Base-by-base conservation (phyloP, 2,888 invertebrate species). In the Bembecia ichneumoniformis region DNA sequence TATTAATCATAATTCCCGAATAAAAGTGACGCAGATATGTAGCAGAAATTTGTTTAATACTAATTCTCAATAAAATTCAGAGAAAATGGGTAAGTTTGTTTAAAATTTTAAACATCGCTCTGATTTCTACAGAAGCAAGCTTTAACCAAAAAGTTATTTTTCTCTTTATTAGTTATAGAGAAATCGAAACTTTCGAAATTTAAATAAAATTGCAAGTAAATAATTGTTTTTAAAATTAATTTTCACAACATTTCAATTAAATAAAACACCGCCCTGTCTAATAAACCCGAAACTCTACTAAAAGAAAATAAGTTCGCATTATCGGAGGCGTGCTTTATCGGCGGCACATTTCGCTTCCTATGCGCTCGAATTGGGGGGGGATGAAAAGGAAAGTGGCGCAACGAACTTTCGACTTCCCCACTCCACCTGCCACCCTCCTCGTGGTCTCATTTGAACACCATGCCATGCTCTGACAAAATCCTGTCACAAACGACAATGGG, bases 261-360 rank as follows among this genome's bases (percentile, higher is more conserved):
- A 13, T 40, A 7, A 40, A 40, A 40, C 14, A 7, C 40, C 13
- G 40, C 40, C 40, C 35, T 43, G 43, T 47, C 49, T 45, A 47
- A 51, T 51, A 51, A 52, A 52, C 50, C 35, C 14, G 47, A 35
- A 53, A 52, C 46, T 53, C 50, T 49, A 47, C 47, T 34, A 43
- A 49, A 52, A 49, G 36, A 51, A 53, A 69, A 62, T 59, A 64
- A 62, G 61, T 63, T 60, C 59, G 65, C 70, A 67, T 66, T 72
- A 68, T 68, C 62, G 66, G 63, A 62, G 64, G 58, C 60, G 54
- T 64, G 66, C 64, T 71, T 68, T 74, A 72, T 72, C 67, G 68
- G 61, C 56, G 71, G 70, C 64, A 72, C 66, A 71, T 71, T 74
- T 71, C 57, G 61, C 66, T 66, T 48, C 55, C 71, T 63, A 65